These are phyloP conservation scores for Harpagifer antarcticus DNA, from an alignment of 2,797 vertebrate species.

Conservation along the genomic window DNA sequence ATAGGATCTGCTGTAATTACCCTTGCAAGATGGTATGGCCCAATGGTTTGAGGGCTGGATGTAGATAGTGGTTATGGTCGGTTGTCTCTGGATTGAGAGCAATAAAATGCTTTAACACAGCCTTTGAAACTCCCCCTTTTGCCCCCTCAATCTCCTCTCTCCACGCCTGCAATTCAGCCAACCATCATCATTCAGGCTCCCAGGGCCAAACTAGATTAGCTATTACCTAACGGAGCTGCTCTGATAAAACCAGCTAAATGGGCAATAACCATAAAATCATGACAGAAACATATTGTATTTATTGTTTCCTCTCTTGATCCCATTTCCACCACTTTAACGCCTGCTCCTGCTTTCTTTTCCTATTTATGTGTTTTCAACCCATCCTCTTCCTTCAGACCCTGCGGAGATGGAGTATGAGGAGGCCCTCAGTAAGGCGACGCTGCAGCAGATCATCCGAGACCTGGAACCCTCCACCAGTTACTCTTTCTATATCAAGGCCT, in stretches of 20 bases:
- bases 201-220: constrained; percentile 62
- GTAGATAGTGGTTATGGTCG: constrained; percentile 71
- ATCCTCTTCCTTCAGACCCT: constrained; percentile 84
- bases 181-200: constrained; percentile 44
- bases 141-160: constrained; percentile 20
- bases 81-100: constrained; percentile 72
- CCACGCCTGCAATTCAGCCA: constrained; percentile 58
- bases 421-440: constrained; percentile 95
- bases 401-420: constrained; percentile 97
- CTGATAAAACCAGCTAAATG: constrained; percentile 69
- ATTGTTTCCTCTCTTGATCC: constrained; percentile 47
- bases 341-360: constrained; percentile 11
- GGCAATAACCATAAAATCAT: constrained; percentile 69
- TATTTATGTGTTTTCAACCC: constrained; percentile 13
- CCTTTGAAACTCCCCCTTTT: constrained; percentile 44
- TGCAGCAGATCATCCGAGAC: constrained; percentile 94
- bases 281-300: constrained; percentile 61
- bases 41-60: constrained; percentile 57
- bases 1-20: constrained; percentile 79
- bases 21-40: constrained; percentile 58
- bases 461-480: constrained; percentile 97
- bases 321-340: constrained; percentile 28
- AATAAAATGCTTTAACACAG: constrained; percentile 70
- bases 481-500: constrained; percentile 98
- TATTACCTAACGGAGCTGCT: constrained; percentile 57